A percentile compares a stretch with the other conserved stretches of the same genome.
phyloP scores from a whole-genome alignment of 2,113 vertebrate genomes.

The Tiliqua scincoides region DNA sequence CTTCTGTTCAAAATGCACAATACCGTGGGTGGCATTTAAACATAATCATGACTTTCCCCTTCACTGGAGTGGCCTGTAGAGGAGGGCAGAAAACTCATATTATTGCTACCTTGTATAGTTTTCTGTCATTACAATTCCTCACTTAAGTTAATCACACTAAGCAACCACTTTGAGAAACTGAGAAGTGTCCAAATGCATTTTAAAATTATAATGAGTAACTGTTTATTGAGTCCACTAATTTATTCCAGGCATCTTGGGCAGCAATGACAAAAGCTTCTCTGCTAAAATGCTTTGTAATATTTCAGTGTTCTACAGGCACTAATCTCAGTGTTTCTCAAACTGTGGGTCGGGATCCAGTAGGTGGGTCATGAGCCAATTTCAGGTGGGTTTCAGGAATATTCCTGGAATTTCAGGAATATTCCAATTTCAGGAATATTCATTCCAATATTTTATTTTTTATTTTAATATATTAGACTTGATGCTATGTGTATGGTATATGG shows the following conservation, averaged over 20 bases:
- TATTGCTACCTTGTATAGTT: conserved; percentile 30
- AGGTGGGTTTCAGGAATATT: no score
- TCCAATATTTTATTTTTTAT: no score
- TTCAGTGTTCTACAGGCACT: conserved; percentile 44
- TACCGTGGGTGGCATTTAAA: conserved; percentile 1
- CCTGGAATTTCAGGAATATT: no score
- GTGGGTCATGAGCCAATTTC: no score
- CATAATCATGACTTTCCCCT: conserved; percentile 31
- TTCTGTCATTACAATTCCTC: conserved; percentile 39
- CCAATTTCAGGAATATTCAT: no score
- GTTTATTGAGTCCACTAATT: conserved; percentile 75
- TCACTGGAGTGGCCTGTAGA: neutral
- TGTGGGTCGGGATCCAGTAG: no score
- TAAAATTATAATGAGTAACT: conserved; percentile 74
- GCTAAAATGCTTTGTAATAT: conserved; percentile 67
- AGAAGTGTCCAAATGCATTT: conserved; percentile 73
- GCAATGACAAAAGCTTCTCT: conserved; percentile 69
- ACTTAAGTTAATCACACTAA: conserved; percentile 66
- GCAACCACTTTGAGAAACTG: conserved; percentile 62
- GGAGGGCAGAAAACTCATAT: conserved; percentile 29
- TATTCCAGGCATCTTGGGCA: conserved; percentile 80
- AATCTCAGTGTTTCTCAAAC: no score
- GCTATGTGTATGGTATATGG: no score
- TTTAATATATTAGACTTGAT: no score
- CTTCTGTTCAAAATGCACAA: conserved; percentile 2